Evolutionary conservation across 1,140 invertebrate genomes (phyloP).

Genomic region (Tetraneura akinire): DNA sequence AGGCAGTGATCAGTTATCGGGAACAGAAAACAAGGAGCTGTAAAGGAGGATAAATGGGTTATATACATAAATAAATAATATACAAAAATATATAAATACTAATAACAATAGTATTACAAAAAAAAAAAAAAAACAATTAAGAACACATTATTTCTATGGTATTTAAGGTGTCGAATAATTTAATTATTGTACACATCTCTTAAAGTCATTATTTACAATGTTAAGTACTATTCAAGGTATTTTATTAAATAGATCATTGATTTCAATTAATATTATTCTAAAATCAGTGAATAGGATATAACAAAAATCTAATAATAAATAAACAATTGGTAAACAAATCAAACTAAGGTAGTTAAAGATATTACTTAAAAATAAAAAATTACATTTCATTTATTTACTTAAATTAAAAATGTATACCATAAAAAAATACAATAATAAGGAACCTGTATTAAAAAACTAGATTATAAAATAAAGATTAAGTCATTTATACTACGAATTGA

Average conservation of each 20-base stretch:
- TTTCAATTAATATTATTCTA: constrained; percentile 34
- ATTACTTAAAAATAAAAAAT: constrained; percentile 24
- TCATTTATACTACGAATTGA: not conserved
- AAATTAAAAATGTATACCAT: constrained; percentile 15
- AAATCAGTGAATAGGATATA: constrained; percentile 27
- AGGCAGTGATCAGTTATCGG: constrained; percentile 42
- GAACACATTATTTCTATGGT: constrained; percentile 50
- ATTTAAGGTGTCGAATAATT: constrained; percentile 19
- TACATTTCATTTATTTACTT: not conserved
- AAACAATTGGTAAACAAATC: constrained; percentile 44
- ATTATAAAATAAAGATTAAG: not conserved
- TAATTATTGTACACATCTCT: constrained; percentile 28
- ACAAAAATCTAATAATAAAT: constrained; percentile 29
- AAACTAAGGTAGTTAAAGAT: constrained; percentile 36
- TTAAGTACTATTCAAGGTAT: constrained; percentile 45
- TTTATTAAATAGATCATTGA: constrained; percentile 6
- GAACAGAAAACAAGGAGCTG: not conserved
- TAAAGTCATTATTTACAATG: constrained; percentile 42
- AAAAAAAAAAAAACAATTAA: constrained; percentile 43
- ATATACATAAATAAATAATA: constrained; percentile 13
- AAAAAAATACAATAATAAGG: constrained; percentile 33
- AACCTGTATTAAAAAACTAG: constrained; percentile 17
- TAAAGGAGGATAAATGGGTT: constrained; percentile 10
- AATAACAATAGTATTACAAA: constrained; percentile 20
- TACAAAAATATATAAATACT: not conserved